Conservation (phyloP, 2,113 vertebrate species). For the Octodon degus region DNA sequence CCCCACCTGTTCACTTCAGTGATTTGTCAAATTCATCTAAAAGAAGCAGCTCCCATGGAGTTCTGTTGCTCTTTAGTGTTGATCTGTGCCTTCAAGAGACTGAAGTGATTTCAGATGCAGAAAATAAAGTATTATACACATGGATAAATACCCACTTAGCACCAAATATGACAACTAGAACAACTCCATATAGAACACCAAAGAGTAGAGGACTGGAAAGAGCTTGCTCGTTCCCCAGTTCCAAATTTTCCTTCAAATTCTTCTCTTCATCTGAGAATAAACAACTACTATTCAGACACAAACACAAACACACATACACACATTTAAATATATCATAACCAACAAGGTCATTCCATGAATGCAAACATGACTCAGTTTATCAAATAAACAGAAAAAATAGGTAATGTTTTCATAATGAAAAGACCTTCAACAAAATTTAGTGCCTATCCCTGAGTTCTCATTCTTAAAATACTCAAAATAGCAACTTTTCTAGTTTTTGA, state of each 20-base stretch:
- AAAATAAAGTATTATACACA: background rate
- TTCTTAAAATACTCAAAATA: background rate
- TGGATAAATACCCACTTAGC: background rate
- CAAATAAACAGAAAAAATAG: constrained; percentile 19
- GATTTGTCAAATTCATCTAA: background rate
- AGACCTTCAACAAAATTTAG: constrained; percentile 2
- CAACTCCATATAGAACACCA: background rate
- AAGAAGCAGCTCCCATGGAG: background rate
- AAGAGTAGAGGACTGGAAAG: background rate
- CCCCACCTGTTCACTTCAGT: background rate
- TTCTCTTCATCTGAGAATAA: background rate
- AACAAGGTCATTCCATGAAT: background rate
- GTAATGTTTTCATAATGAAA: background rate
- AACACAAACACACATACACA: background rate
- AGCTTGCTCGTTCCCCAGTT: background rate
- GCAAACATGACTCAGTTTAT: constrained; percentile 27
- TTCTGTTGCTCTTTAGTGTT: background rate
- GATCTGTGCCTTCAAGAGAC: background rate
- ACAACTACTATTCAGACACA: background rate
- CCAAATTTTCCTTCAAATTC: background rate
- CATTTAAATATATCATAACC: background rate
- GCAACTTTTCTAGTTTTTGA: background rate
- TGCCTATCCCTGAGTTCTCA: background rate
- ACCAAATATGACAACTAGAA: background rate
- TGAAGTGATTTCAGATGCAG: background rate